phyloP scores from a whole-genome alignment of 1,140 invertebrate genomes.

The Idris sp. region DNA sequence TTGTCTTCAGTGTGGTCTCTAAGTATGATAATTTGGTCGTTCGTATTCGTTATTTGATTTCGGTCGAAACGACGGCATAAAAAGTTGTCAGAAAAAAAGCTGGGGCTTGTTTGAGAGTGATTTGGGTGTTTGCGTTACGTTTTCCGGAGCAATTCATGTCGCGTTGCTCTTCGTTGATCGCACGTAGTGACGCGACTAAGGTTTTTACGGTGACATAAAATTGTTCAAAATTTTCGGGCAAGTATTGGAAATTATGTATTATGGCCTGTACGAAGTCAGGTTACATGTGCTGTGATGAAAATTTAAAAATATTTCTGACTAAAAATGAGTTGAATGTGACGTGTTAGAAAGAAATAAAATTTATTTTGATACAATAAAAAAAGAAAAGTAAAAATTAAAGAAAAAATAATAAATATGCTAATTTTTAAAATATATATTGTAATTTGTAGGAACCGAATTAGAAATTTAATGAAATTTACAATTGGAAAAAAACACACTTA shows the following conservation, averaged over 20 bases:
- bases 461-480: too few species aligned
- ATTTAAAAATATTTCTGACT: constrained; percentile 44
- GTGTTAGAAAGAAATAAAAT: too few species aligned
- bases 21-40: constrained; percentile 70
- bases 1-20: background rate
- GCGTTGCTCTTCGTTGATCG: constrained; percentile 64
- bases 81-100: constrained; percentile 49
- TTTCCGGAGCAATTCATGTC: constrained; percentile 69
- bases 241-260: constrained; percentile 49
- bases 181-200: constrained; percentile 49
- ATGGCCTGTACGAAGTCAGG: constrained; percentile 42
- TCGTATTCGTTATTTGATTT: constrained; percentile 69
- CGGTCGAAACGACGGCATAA: constrained; percentile 24
- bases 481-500: too few species aligned
- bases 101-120: constrained; percentile 35
- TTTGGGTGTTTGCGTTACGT: constrained; percentile 61
- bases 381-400: too few species aligned
- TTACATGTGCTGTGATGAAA: constrained; percentile 49
- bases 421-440: too few species aligned
- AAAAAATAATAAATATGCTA: too few species aligned
- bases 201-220: constrained; percentile 59
- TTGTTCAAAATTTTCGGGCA: constrained; percentile 40
- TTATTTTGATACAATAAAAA: too few species aligned
- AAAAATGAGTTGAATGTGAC: too few species aligned
- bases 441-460: too few species aligned